Conservation (phyloP, 2,888 invertebrate species). For the Tuta absoluta region DNA sequence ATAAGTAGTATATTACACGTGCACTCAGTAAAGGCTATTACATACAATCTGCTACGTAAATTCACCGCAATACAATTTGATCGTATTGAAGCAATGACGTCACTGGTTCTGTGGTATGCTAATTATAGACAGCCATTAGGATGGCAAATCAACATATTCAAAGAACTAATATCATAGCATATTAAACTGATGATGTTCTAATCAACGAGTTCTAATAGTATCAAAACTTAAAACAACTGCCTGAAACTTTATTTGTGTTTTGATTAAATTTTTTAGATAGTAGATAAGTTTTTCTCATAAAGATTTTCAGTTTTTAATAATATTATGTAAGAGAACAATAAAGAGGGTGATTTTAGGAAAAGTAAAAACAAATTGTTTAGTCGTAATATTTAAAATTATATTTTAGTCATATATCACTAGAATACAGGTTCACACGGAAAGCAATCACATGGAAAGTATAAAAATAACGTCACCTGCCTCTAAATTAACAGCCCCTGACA, state of each 20-base stretch:
- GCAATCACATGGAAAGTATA: background rate
- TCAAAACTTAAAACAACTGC: too few species aligned
- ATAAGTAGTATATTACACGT: background rate
- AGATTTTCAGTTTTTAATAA: too few species aligned
- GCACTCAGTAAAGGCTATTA: background rate
- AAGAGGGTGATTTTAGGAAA: too few species aligned
- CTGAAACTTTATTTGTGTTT: too few species aligned
- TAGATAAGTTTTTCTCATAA: too few species aligned
- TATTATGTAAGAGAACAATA: too few species aligned
- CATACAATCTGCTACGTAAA: background rate
- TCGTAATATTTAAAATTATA: too few species aligned
- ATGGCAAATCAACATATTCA: conserved; percentile 1
- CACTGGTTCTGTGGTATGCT: background rate
- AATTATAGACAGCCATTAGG: background rate
- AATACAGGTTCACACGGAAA: background rate
- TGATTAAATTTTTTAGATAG: too few species aligned
- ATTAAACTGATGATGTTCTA: too few species aligned
- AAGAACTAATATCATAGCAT: background rate
- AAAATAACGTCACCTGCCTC: conserved; percentile 6
- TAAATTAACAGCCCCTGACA: background rate
- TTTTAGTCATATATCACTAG: too few species aligned
- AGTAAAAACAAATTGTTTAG: too few species aligned
- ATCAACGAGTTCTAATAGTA: too few species aligned
- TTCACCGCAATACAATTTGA: conserved; percentile 1
- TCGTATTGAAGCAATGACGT: background rate